A percentile compares a stretch with the other conserved stretches of the same genome.
phyloP scores from a whole-genome alignment of 2,888 invertebrate genomes.

The Scotopteryx bipunctaria region DNA sequence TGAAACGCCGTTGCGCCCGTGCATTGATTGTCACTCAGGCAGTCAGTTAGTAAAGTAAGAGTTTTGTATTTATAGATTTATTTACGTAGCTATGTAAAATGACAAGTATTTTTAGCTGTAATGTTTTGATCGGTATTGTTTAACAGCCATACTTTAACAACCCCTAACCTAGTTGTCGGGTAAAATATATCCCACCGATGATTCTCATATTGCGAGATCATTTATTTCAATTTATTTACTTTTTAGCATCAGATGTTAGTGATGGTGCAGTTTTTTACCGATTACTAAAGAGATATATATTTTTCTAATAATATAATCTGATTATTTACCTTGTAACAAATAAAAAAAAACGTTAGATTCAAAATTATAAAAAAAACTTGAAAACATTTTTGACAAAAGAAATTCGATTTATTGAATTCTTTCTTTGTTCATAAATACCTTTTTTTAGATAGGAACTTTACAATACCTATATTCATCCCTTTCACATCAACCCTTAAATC shows the following conservation, averaged over 20 bases:
- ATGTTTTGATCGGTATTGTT: too few species aligned
- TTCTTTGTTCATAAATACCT: not conserved
- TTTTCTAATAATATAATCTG: not conserved
- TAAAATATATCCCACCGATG: constrained; percentile 32
- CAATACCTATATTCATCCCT: too few species aligned
- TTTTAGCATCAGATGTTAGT: constrained; percentile 37
- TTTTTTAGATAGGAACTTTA: not conserved
- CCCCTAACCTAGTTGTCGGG: constrained; percentile 23
- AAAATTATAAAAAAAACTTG: too few species aligned
- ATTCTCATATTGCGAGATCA: constrained; percentile 32
- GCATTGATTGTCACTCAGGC: too few species aligned
- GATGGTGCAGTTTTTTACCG: constrained; percentile 26
- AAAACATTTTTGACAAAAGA: too few species aligned
- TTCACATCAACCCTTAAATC: constrained; percentile 29
- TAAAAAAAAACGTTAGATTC: not conserved
- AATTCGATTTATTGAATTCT: not conserved
- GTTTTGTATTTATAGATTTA: too few species aligned
- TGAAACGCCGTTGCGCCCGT: too few species aligned
- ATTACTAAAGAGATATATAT: not conserved
- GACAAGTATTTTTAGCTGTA: too few species aligned
- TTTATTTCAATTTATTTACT: constrained; percentile 46
- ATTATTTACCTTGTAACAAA: too few species aligned
- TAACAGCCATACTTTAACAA: not conserved
- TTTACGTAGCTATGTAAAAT: too few species aligned
- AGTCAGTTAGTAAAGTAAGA: too few species aligned